Evolutionary conservation across 2,797 vertebrate species (phyloP).

Genomic region (Gephyroberyx darwinii): DNA sequence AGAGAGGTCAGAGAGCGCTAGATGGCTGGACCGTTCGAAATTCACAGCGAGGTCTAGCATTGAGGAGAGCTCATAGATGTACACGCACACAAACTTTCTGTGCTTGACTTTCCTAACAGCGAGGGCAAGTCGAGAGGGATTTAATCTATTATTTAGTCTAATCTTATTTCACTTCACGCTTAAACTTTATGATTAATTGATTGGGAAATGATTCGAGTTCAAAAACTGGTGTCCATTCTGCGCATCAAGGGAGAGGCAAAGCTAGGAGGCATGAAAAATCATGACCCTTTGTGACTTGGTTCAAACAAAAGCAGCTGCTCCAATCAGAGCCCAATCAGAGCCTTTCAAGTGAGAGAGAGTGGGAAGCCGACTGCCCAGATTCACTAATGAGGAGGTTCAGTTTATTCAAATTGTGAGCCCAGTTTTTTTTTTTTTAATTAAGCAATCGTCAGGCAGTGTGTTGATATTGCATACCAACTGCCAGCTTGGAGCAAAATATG

Average conservation of each 20-base stretch:
- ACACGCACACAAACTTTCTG: conserved; percentile 4
- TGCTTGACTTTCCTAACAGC: conserved; percentile 17
- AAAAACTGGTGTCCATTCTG: conserved; percentile 27
- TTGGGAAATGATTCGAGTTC: conserved; percentile 34
- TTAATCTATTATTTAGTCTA: conserved; percentile 24
- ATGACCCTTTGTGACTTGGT: conserved; percentile 28
- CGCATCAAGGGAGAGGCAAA: conserved; percentile 14
- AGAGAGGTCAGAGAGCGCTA: conserved; percentile 85
- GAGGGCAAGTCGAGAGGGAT: conserved; percentile 17
- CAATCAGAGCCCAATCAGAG: conserved; percentile 14
- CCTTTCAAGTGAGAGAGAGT: too few relatives aligned
- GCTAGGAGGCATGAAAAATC: conserved; percentile 28
- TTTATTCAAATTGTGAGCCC: not conserved
- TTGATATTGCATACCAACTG: not conserved
- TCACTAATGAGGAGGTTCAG: conserved; percentile 24
- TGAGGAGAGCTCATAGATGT: conserved; percentile 15
- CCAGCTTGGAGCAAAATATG: not conserved
- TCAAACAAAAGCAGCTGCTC: conserved; percentile 26
- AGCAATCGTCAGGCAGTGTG: not conserved
- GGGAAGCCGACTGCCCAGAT: not conserved
- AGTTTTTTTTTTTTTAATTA: conserved; percentile 5
- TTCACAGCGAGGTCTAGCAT: not conserved
- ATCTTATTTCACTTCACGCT: conserved; percentile 19
- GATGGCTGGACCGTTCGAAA: not conserved
- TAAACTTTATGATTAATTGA: conserved; percentile 47